Percentiles rank a stretch among this genome's conserved stretches.
These are phyloP conservation scores for Gonioctena quinquepunctata DNA, from an alignment of 1,140 invertebrate species.

Conservation along the genomic window DNA sequence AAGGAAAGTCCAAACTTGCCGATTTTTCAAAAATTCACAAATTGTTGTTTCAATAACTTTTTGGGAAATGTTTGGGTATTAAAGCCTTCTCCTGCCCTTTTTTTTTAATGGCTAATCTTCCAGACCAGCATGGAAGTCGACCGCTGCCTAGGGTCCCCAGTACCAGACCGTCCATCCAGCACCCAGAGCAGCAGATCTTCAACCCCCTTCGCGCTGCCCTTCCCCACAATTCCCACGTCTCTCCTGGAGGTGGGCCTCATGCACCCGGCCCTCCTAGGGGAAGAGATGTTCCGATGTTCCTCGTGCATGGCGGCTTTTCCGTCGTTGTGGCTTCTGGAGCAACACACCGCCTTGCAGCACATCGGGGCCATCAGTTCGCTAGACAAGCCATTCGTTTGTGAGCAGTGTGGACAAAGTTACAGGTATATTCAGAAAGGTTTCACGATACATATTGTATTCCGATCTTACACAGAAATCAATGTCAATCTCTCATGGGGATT, in stretches of 20 bases:
- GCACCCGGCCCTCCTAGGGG: slow-evolving; percentile 53
- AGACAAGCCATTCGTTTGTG: slow-evolving; percentile 89
- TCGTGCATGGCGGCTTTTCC: slow-evolving; percentile 82
- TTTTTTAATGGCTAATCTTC: not conserved
- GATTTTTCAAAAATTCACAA: no score
- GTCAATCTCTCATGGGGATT: no score
- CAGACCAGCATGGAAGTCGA: slow-evolving; percentile 7
- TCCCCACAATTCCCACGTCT: slow-evolving; percentile 43
- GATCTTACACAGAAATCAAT: no score
- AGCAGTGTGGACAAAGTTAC: slow-evolving; percentile 88
- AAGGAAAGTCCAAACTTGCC: no score
- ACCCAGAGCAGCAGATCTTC: slow-evolving; percentile 55
- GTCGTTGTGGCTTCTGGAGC: slow-evolving; percentile 78
- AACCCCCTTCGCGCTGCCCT: slow-evolving; percentile 56
- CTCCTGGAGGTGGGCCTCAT: slow-evolving; percentile 55
- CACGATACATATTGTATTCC: no score
- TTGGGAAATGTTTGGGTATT: no score
- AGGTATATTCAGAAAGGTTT: slow-evolving; percentile 52
- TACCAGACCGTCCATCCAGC: slow-evolving; percentile 47
- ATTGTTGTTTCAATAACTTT: no score
- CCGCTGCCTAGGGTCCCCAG: slow-evolving; percentile 44
- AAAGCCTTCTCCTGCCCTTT: not conserved
- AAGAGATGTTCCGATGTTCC: slow-evolving; percentile 68
- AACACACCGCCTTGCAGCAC: slow-evolving; percentile 79
- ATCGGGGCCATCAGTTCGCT: slow-evolving; percentile 57